Base-by-base conservation (phyloP, 2,113 vertebrate genomes). In the Oncorhynchus kisutch region DNA sequence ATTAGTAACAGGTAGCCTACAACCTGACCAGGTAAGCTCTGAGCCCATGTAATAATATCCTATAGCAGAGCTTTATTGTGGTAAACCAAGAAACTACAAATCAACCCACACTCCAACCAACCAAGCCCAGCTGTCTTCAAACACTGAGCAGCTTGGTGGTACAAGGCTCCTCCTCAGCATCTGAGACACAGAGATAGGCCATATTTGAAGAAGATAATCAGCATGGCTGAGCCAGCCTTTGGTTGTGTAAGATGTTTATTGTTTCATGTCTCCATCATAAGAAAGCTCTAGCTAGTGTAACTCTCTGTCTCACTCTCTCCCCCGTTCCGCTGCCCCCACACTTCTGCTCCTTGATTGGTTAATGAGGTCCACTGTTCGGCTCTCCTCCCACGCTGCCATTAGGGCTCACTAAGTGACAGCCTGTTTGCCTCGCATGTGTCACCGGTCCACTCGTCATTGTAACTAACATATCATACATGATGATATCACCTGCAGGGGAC, bases 311-410 rank as follows among this genome's bases (percentile, higher is more conserved):
- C 70, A 51, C 76, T 75, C 14, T 16, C 78, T 71, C 74, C 82
- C 72, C 49, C 83, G 69, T 87, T 87, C 31, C 70, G 69, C 80
- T 81, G 3, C 88, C 87, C 88, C 79, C 90, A 72, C 82, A 79
- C 77, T 87, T 77, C 83, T 87, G 88, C 81, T 77, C 45, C 74
- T 74, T 89, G 86, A 91, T 91, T 90, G 84, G 82, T 90, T 90
- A 91, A 86, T 88, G 80, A 90, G 84, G 57, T 85, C 78, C 69
- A 72, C 29, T 67, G 79, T 85, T 86, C 67, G 81, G 87, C 81
- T 88, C 76, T 49, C 82, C 87, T 85, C 90, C 86, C 77, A 89
- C 85, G 20, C 82, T 20, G 82, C 84, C 82, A 82, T 88, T 85
- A 76, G 29, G 27, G 39, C 78, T 78, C 67, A 54, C 13, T 18